Evolutionary conservation across 2,113 vertebrate species (phyloP), one percentile per base, ranked within the genome.

Genomic region (Ancistrus triradiatus): DNA sequence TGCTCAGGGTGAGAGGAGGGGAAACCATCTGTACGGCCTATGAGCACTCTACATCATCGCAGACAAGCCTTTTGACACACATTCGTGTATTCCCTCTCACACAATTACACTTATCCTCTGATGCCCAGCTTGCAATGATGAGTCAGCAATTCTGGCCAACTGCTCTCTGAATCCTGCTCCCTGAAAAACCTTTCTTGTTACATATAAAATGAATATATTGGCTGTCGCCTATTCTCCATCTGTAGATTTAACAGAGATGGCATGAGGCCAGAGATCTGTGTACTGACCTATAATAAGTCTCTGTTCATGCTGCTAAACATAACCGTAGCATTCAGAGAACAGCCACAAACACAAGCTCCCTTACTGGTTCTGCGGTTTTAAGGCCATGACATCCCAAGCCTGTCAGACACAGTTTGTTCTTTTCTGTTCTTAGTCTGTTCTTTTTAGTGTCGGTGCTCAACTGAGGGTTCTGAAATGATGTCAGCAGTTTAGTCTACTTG

Each of bases 71-170:
- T n/a, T n/a, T n/a, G n/a, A 56, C 49, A 22, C 38, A 50, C 25
- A 44, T 25, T 1, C 13, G 22, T 37, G 4, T 17, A 47, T 35
- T 46, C 63, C 38, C 27, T 44, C 64, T 31, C 59, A 71, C 66
- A 75, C 59, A 77, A 52, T 65, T 55, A 58, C 43, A 50, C 65
- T 77, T 74, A 83, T 79, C 76, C 81, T 66, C 33, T 15, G 18
- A 17, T 42, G 58, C 35, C 59, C 66, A 66, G 72, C 61, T 56
- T 69, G 72, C 48, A 71, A 22, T 33, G 14, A 80, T 80, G 83
- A 85, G 66, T 86, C 80, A 84, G 81, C 82, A 74, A 52, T 51
- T 73, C 56, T 70, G 31, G 65, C 74, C 80, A 78, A 77, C 80
- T 83, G 75, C 14, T n/a, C 38, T 42, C n/a, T 15, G n/a, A 42